These are phyloP conservation scores for Ascidia mentula DNA, from an alignment of 23 tunicate genomes.

Conservation along the genomic window DNA sequence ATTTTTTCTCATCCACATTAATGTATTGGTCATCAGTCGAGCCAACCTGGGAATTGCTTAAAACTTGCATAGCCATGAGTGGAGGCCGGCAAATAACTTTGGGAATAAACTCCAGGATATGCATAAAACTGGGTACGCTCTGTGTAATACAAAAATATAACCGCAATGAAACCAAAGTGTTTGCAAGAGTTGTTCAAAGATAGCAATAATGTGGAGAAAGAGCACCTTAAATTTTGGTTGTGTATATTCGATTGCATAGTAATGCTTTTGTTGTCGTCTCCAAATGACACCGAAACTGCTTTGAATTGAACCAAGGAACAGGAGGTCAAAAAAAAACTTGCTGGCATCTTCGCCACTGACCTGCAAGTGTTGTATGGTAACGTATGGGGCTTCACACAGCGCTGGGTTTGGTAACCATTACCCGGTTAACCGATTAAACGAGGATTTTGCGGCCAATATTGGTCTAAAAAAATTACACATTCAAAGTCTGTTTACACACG, in stretches of 20 bases:
- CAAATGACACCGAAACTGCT: conserved; percentile 44
- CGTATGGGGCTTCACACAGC: too few species aligned
- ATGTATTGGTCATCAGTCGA: background rate
- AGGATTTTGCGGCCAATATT: too few species aligned
- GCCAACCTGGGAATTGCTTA: background rate
- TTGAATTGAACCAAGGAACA: conserved; percentile 44
- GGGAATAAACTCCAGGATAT: conserved; percentile 35
- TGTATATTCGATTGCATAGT: conserved; percentile 49
- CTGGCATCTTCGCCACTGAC: background rate
- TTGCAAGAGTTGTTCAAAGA: too few species aligned
- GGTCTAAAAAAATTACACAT: too few species aligned
- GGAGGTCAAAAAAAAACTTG: conserved; percentile 6
- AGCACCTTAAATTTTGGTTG: conserved; percentile 7
- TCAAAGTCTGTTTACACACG: too few species aligned
- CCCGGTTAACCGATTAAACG: too few species aligned
- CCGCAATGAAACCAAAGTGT: too few species aligned
- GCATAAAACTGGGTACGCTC: background rate
- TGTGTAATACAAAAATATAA: background rate
- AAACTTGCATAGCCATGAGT: background rate
- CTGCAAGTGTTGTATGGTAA: background rate
- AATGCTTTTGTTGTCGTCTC: conserved; percentile 36
- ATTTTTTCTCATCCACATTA: conserved; percentile 25
- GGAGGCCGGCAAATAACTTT: conserved; percentile 35
- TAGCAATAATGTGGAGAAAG: too few species aligned
- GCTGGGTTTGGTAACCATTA: too few species aligned